Percentiles rank a stretch among this genome's conserved stretches.
phyloP scores from a whole-genome alignment of 2,888 invertebrate genomes.

The Synanthedon vespiformis region DNA sequence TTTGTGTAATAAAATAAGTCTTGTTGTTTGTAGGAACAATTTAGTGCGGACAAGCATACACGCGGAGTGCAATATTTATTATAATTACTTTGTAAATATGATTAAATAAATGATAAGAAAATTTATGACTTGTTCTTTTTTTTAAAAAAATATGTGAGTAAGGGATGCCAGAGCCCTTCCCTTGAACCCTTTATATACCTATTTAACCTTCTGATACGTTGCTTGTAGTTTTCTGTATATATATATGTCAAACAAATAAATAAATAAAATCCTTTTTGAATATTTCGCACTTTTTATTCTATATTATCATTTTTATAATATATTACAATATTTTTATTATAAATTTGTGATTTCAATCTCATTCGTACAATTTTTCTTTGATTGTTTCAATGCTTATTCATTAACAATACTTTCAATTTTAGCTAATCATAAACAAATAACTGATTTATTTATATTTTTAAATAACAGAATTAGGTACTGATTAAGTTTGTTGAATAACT shows the following conservation, averaged over 20 bases:
- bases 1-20: not conserved
- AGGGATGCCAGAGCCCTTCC: too few relatives aligned
- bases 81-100: slow-evolving; percentile 12
- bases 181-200: too few relatives aligned
- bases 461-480: not conserved
- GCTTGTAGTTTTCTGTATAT: too few relatives aligned
- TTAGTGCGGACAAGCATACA: slow-evolving; percentile 14
- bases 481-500: not conserved
- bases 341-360: slow-evolving; percentile 12
- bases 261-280: too few relatives aligned
- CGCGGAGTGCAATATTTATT: slow-evolving; percentile 18
- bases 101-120: slow-evolving; percentile 1
- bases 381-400: too few relatives aligned
- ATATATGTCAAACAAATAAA: too few relatives aligned
- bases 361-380: slow-evolving; percentile 9
- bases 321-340: slow-evolving; percentile 3
- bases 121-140: slow-evolving; percentile 6
- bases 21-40: not conserved
- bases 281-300: too few relatives aligned
- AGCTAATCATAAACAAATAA: too few relatives aligned
- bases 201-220: too few relatives aligned
- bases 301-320: not conserved
- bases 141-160: not conserved
- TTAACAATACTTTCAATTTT: too few relatives aligned
- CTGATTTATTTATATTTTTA: too few relatives aligned